Conservation (phyloP, 2,888 invertebrate species). For the Eilema griseolum region DNA sequence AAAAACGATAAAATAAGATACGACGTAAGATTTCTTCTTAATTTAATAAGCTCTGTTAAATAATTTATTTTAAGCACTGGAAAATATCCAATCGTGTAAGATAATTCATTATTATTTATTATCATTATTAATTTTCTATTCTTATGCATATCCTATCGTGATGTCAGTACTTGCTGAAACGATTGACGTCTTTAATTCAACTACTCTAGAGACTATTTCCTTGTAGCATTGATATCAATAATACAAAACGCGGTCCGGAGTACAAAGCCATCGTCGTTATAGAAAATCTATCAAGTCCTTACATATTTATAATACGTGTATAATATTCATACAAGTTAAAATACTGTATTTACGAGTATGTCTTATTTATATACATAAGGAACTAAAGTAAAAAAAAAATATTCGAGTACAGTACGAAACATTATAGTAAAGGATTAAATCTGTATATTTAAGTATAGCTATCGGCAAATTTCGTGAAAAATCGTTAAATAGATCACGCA, state of each 20-base stretch:
- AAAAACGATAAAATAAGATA: too few species aligned
- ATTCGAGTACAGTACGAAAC: background rate
- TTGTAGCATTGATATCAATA: slow-evolving; percentile 27
- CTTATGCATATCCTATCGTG: background rate
- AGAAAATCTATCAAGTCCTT: slow-evolving; percentile 13
- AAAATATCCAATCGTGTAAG: too few species aligned
- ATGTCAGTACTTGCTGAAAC: background rate
- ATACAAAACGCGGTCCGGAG: slow-evolving; percentile 37
- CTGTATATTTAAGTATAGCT: background rate
- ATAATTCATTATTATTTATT: too few species aligned
- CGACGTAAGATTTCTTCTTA: too few species aligned
- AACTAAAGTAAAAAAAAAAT: background rate
- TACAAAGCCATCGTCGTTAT: slow-evolving; percentile 34
- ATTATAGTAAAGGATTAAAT: background rate
- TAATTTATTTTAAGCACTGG: too few species aligned
- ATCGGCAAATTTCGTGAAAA: too few species aligned
- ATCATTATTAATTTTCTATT: background rate
- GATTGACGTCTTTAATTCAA: background rate
- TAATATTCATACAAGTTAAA: slow-evolving; percentile 21
- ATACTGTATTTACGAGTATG: slow-evolving; percentile 40
- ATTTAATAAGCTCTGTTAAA: too few species aligned
- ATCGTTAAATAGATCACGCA: too few species aligned
- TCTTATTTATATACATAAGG: background rate
- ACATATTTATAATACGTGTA: background rate
- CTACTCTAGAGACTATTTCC: background rate